Percentiles rank a stretch among this genome's conserved stretches.
Conservation (phyloP, 2,888 invertebrate species). For the Chymomyza fuscimana region DNA sequence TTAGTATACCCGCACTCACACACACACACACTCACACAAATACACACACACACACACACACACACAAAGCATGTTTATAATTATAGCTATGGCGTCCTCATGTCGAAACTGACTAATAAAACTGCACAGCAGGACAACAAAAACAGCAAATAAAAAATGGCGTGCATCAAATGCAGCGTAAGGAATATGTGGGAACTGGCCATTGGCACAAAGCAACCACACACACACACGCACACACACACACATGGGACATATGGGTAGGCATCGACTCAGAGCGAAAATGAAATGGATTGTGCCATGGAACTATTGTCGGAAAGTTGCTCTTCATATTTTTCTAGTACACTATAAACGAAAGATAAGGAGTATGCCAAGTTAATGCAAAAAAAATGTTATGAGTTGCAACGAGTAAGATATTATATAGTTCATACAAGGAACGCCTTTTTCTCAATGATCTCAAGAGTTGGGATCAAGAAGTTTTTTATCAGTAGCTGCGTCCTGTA, state of each 20-base stretch:
- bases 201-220: slow-evolving; percentile 6
- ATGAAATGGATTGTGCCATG: no score
- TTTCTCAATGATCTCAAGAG: no score
- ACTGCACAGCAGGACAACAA: neutral
- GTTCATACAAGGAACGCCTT: no score
- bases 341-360: no score
- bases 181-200: neutral
- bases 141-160: neutral
- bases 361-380: no score
- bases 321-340: neutral
- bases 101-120: neutral
- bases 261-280: no score
- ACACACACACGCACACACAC: neutral
- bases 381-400: no score
- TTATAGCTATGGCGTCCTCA: neutral
- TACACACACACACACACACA: neutral
- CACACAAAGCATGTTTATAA: neutral
- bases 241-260: no score
- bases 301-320: neutral
- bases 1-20: neutral
- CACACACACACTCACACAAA: neutral
- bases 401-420: no score
- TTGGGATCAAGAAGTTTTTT: no score
- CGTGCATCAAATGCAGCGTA: neutral
- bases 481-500: no score